Conservation (phyloP, 2,113 vertebrate genomes). For the Eulemur rufifrons region DNA sequence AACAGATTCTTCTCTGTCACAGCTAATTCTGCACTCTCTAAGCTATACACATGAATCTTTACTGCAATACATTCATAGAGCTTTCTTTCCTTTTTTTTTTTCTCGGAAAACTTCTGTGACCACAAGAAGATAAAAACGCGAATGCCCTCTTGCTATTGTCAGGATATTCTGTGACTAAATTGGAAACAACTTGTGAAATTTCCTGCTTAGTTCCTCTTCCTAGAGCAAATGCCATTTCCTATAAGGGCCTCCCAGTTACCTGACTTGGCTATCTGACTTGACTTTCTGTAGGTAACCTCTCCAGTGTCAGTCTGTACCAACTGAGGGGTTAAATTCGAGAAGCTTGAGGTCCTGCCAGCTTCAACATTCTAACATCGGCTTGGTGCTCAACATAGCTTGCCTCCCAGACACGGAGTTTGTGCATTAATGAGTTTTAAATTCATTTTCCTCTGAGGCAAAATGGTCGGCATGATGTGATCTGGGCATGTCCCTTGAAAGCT, state of each 20-base stretch:
- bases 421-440: slow-evolving; percentile 3
- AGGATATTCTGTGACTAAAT: slow-evolving; percentile 27
- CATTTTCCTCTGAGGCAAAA: background rate
- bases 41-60: background rate
- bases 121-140: slow-evolving; percentile 20
- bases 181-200: slow-evolving; percentile 42
- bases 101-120: background rate
- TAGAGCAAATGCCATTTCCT: background rate
- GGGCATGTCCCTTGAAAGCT: background rate
- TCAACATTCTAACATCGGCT: background rate
- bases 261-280: background rate
- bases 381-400: background rate
- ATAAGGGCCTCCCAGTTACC: background rate
- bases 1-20: slow-evolving; percentile 12
- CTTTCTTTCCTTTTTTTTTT: background rate
- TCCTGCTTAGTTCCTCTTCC: slow-evolving; percentile 23
- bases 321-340: background rate
- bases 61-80: background rate
- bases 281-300: background rate
- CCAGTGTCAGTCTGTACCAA: background rate
- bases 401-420: background rate
- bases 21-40: background rate
- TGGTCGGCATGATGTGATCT: background rate
- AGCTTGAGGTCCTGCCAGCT: background rate
- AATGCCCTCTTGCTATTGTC: background rate